Evolutionary conservation across 1,140 invertebrate genomes (phyloP).

Genomic region (Hestina assimilis): DNA sequence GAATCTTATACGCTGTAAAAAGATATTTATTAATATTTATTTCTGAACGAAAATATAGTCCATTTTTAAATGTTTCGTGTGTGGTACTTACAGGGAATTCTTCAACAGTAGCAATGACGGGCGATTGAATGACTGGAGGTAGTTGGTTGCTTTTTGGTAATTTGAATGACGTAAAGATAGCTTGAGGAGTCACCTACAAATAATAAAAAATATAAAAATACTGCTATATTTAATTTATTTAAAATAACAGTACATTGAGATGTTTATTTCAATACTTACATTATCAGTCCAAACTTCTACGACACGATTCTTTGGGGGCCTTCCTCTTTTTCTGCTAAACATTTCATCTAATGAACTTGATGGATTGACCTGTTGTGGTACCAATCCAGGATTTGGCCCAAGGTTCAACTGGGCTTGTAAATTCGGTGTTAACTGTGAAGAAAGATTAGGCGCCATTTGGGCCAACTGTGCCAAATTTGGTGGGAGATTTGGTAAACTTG

Average conservation of each 20-base stretch:
- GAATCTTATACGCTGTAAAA: slow-evolving; percentile 73
- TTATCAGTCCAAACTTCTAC: slow-evolving; percentile 93
- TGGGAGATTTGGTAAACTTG: slow-evolving; percentile 59
- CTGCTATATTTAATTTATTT: not conserved
- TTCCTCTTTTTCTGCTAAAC: slow-evolving; percentile 93
- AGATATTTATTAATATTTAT: slow-evolving; percentile 13
- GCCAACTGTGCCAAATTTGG: slow-evolving; percentile 68
- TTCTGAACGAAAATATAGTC: not conserved
- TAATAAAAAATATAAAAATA: slow-evolving; percentile 11
- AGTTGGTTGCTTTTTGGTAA: slow-evolving; percentile 85
- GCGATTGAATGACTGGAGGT: slow-evolving; percentile 68
- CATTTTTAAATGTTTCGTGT: not conserved
- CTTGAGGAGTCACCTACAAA: slow-evolving; percentile 85
- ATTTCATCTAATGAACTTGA: slow-evolving; percentile 90
- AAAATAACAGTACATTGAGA: not conserved
- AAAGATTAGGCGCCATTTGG: slow-evolving; percentile 77
- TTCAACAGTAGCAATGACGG: slow-evolving; percentile 75
- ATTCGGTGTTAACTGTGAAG: slow-evolving; percentile 62
- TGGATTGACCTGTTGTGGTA: slow-evolving; percentile 80
- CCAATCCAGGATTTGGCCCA: slow-evolving; percentile 54
- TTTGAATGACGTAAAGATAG: slow-evolving; percentile 96
- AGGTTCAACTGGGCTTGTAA: slow-evolving; percentile 68
- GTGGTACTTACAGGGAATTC: slow-evolving; percentile 71
- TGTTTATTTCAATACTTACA: slow-evolving; percentile 76
- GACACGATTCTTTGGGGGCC: slow-evolving; percentile 94